A percentile compares a stretch with the other conserved stretches of the same genome.
phyloP scores from a whole-genome alignment of 2,797 vertebrate species.

The Crax fasciolata region DNA sequence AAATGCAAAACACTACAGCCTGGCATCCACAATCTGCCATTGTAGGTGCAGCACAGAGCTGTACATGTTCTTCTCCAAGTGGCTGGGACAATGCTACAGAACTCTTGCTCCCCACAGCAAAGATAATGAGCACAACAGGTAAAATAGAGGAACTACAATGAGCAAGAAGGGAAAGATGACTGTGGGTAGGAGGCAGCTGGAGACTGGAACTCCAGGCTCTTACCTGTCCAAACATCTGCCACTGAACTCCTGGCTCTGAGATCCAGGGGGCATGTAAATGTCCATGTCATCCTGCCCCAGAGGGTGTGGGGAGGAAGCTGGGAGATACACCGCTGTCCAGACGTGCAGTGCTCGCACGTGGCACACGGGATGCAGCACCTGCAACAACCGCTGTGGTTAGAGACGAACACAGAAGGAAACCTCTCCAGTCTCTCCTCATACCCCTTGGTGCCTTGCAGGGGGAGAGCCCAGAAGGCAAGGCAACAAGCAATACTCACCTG shows the following conservation, averaged over 20 bases:
- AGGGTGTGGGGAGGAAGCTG: conserved; percentile 94
- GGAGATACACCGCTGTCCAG: conserved; percentile 98
- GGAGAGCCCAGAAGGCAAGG: neutral
- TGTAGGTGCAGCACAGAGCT: neutral
- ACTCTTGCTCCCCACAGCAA: neutral
- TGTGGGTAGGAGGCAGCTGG: neutral
- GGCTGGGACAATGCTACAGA: neutral
- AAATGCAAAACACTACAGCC: neutral
- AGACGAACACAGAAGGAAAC: accelerated
- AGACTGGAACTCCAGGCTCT: neutral
- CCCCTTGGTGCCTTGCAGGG: neutral
- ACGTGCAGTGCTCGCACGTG: conserved; percentile 95
- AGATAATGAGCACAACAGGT: neutral
- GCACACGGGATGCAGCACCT: conserved; percentile 98
- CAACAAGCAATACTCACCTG: conserved; percentile 84
- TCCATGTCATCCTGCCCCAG: conserved; percentile 97
- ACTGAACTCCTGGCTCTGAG: conserved; percentile 92
- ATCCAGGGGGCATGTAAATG: conserved; percentile 89
- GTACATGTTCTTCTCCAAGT: accelerated
- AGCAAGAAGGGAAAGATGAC: neutral
- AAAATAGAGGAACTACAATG: neutral
- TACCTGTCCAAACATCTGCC: conserved; percentile 94
- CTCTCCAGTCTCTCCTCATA: neutral
- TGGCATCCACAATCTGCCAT: neutral
- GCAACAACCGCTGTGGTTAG: neutral